Base-by-base conservation (phyloP, 2,888 invertebrate genomes). In the Spodoptera littoralis region DNA sequence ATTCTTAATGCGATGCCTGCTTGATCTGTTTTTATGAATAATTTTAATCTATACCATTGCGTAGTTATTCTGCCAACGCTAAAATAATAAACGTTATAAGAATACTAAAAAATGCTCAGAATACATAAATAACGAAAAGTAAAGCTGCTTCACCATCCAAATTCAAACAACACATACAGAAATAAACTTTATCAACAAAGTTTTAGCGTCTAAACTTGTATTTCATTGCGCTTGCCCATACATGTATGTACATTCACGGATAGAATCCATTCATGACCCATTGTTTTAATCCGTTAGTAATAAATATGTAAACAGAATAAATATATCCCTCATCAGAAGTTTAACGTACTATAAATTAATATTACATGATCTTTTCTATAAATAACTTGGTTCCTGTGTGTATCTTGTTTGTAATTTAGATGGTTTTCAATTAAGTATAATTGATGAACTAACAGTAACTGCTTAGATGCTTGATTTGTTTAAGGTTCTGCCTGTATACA, bases 261-360 rank as follows among this genome's bases (percentile, higher is more conserved):
- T 52, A 60, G 67, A 68, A 60, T 70, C 67, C 74, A 74, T 78
- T 79, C 80, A 74, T 76, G 65, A 70, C 74, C 77, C 67, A 78
- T 79, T 79, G 80, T 78, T 70, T 71, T 57, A 63, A 69, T 73
- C 68, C 66, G 71, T 74, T 74, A 64, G 45, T 60, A 70, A 76
- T 71, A 71, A 71, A 73, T 74, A 74, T 74, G 61, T 59, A 67
- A 65, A 53, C 65, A 42, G 74, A 67, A 78, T 78, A 78, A 73
- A 63, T 66, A 60, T 73, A 56, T 51, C 27, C 47, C 54, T 72
- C 62, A 54, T 63, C 58, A 63, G 59, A 62, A 57, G 18, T 54
- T 69, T 56, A 65, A 2, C 47, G 57, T 55, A 43, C 49, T 24
- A 60, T 67, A 52, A 60, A 70, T 76, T 77, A 54, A 63, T 70